A percentile compares a stretch with the other conserved stretches of the same genome.
These are phyloP conservation scores for Chelon labrosus DNA, from an alignment of 2,797 vertebrate genomes.

Conservation along the genomic window DNA sequence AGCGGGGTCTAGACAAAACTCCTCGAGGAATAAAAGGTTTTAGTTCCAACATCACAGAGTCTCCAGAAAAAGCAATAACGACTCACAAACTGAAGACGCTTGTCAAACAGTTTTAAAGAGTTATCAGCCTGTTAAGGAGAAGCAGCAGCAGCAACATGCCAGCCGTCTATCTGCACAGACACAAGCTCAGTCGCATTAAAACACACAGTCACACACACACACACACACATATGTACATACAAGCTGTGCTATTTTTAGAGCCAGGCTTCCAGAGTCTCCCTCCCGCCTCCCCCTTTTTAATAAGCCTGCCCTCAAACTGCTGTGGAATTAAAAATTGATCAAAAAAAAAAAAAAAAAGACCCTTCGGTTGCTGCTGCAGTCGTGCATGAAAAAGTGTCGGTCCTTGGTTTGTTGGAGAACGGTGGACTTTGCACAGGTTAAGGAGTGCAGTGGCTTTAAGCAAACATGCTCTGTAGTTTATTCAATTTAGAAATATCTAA, in stretches of 20 bases:
- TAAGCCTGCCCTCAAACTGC: conserved; percentile 54
- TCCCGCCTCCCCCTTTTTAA: conserved; percentile 49
- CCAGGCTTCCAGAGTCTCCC: conserved; percentile 44
- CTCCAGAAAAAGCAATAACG: background rate
- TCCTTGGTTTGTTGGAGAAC: background rate
- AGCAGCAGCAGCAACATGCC: background rate
- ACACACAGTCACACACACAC: background rate
- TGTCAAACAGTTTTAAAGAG: conserved; percentile 8
- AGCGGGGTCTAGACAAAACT: conserved; percentile 26
- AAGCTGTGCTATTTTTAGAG: conserved; percentile 67
- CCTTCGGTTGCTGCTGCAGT: conserved; percentile 28
- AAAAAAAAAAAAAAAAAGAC: conserved; percentile 19
- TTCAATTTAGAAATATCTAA: background rate
- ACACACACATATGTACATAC: conserved; percentile 14
- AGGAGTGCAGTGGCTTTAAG: background rate
- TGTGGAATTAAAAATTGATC: conserved; percentile 53
- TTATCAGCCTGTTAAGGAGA: no score
- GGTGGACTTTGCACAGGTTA: conserved; percentile 3
- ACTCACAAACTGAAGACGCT: background rate
- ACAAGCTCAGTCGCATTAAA: conserved; percentile 9
- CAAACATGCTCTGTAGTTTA: conserved; percentile 6
- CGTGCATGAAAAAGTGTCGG: background rate
- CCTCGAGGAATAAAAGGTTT: background rate
- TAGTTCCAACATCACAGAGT: conserved; percentile 2
- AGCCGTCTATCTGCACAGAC: background rate